These are phyloP conservation scores for Hermaeophaga mercurialis DNA, from an alignment of 2,888 invertebrate genomes.

Conservation along the genomic window DNA sequence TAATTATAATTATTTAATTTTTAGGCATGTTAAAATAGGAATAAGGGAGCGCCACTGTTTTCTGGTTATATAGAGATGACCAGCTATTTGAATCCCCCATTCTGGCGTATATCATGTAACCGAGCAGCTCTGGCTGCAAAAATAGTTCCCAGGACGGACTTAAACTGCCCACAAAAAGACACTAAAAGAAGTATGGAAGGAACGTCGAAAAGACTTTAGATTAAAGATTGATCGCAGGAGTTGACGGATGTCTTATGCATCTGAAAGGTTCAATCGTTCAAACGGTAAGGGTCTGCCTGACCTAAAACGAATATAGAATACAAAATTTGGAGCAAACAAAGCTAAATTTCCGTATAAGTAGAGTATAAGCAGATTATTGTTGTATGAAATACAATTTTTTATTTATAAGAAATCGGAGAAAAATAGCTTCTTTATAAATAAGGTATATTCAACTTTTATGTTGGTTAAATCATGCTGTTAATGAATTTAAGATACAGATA, in stretches of 20 bases:
- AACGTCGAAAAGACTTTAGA: constrained; percentile 38
- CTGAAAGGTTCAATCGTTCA: constrained; percentile 3
- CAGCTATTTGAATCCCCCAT: constrained; percentile 48
- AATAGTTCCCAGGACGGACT: constrained; percentile 43
- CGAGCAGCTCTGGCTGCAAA: constrained; percentile 6
- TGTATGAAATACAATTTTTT: too few species aligned
- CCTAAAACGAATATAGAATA: background rate
- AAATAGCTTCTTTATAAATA: too few species aligned
- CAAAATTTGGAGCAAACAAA: background rate
- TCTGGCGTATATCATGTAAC: constrained; percentile 49
- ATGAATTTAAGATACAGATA: too few species aligned
- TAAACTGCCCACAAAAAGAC: constrained; percentile 42
- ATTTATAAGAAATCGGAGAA: too few species aligned
- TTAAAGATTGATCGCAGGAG: constrained; percentile 25
- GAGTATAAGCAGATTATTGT: too few species aligned
- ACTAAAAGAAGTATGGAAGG: constrained; percentile 24
- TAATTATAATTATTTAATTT: too few species aligned
- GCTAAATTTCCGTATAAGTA: too few species aligned
- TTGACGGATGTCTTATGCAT: constrained; percentile 13
- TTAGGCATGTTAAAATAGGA: too few species aligned
- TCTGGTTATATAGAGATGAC: background rate
- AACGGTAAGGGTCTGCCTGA: background rate
- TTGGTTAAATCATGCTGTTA: too few species aligned
- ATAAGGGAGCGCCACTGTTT: background rate
- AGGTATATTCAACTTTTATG: too few species aligned